phyloP scores from a whole-genome alignment of 2,113 vertebrate genomes.

The Cichladusa arquata region DNA sequence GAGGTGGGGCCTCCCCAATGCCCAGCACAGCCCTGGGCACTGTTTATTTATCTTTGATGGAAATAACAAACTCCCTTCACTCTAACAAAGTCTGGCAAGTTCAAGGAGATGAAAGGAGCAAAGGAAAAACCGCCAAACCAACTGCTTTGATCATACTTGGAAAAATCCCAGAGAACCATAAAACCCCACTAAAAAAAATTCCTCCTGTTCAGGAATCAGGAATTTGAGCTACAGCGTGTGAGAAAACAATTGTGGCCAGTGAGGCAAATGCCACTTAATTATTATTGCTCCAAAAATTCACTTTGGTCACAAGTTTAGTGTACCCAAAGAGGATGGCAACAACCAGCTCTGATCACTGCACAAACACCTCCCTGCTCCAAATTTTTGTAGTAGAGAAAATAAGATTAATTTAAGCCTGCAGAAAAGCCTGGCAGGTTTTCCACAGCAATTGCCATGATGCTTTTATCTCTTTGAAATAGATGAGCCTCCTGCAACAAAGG shows the following conservation, averaged over 20 bases:
- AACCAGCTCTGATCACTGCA: neutral
- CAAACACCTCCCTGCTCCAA: neutral
- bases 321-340: neutral
- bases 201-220: slow-evolving; percentile 4
- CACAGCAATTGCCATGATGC: neutral
- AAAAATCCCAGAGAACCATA: neutral
- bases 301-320: neutral
- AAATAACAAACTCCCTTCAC: neutral
- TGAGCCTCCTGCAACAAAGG: slow-evolving; percentile 27
- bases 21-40: neutral
- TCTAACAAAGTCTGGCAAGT: neutral
- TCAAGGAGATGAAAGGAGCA: neutral
- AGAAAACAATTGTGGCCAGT: neutral
- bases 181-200: neutral
- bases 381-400: neutral
- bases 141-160: slow-evolving; percentile 38
- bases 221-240: neutral
- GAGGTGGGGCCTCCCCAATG: neutral
- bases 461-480: slow-evolving; percentile 47
- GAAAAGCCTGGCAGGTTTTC: slow-evolving; percentile 37
- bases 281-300: neutral
- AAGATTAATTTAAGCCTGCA: slow-evolving; percentile 39
- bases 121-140: neutral
- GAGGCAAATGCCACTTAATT: neutral
- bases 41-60: neutral